Evolutionary conservation across 2,113 vertebrate species (phyloP).

Genomic region (Martes martes): DNA sequence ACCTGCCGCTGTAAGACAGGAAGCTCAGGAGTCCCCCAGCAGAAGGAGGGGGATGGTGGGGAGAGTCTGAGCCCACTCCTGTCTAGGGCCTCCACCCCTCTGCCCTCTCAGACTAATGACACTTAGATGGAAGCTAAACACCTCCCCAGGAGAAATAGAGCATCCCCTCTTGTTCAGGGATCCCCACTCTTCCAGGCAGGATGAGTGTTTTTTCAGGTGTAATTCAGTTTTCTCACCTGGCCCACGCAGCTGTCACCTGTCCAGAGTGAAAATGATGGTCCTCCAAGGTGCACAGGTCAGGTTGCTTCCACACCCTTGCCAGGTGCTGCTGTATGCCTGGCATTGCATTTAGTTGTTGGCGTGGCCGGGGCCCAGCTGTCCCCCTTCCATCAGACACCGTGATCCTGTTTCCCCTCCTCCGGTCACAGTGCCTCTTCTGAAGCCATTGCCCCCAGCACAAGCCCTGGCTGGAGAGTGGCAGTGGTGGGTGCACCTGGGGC

Average conservation of each 20-base stretch:
- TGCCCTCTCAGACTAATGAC: neutral
- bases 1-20: neutral
- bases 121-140: neutral
- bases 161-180: neutral
- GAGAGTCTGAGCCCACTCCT: neutral
- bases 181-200: neutral
- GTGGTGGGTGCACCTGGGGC: neutral
- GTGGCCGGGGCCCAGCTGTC: neutral
- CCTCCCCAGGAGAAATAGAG: neutral
- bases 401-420: no score
- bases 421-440: neutral
- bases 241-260: neutral
- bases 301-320: neutral
- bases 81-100: neutral
- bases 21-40: neutral
- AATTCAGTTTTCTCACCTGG: neutral
- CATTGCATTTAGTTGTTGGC: no score
- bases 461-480: neutral
- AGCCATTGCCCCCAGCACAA: neutral
- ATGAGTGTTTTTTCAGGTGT: neutral
- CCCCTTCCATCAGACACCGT: neutral
- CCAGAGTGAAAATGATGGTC: neutral
- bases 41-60: neutral
- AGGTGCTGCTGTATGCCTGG: neutral
- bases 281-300: fast-evolving